Conservation (phyloP, 2,113 vertebrate species). For the Bombycilla garrulus region DNA sequence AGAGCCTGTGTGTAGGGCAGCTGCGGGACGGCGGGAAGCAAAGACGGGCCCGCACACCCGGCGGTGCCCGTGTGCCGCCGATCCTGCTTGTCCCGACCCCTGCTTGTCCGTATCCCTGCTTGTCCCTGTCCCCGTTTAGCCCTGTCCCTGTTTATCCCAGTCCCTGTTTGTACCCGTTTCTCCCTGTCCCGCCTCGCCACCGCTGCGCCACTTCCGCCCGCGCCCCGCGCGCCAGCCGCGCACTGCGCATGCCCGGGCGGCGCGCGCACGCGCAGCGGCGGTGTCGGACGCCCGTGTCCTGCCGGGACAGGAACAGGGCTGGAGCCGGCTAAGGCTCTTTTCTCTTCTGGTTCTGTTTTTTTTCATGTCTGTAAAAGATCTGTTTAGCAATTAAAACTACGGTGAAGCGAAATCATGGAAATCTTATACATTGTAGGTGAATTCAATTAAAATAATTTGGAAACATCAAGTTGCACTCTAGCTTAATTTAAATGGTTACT, state of each 20-base stretch:
- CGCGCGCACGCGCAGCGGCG: fast-evolving
- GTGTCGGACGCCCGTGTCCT: too few relatives aligned
- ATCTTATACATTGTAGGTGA: neutral
- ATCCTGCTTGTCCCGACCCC: too few relatives aligned
- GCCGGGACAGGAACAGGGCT: too few relatives aligned
- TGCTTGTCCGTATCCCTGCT: fast-evolving
- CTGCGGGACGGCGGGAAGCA: too few relatives aligned
- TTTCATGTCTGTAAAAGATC: neutral
- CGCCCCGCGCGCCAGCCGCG: fast-evolving
- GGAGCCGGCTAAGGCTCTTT: too few relatives aligned
- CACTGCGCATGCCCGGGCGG: fast-evolving
- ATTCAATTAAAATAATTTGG: neutral
- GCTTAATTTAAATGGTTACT: neutral
- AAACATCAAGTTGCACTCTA: neutral
- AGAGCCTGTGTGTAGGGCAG: fast-evolving
- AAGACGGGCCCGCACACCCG: too few relatives aligned
- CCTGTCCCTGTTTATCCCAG: too few relatives aligned
- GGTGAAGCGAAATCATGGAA: neutral
- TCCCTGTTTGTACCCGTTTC: too few relatives aligned
- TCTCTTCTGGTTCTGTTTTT: neutral
- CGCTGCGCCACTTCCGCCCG: neutral
- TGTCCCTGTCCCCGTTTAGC: fast-evolving
- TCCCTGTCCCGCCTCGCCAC: neutral
- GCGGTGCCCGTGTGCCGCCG: fast-evolving
- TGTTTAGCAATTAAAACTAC: neutral